Base-by-base conservation (phyloP, 2,113 vertebrate species). In the Atherinomorus stipes region DNA sequence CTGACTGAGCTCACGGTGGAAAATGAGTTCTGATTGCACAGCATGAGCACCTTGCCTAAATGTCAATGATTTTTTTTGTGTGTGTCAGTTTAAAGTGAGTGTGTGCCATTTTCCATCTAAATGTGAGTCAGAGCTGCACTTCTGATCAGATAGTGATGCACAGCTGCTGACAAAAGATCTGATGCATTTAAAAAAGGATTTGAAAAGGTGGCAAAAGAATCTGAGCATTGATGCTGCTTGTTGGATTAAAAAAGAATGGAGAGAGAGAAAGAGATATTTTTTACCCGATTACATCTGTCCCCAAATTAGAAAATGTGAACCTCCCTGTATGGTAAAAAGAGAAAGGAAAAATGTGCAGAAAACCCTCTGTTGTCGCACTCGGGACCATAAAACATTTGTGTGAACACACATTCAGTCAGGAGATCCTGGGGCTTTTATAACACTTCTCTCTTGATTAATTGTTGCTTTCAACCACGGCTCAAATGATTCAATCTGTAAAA, bases 11-110 rank as follows among this genome's bases (percentile, higher is more conserved):
- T 62, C 76, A 38, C 80, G 63, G 74, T 67, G 65, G 75, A 85
- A 90, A 89, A 86, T 73, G 80, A 83, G 57, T 49, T 63, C 79
- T 91, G 90, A 92, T 91, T 93, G 89, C 90, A 74, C 92, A 89
- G 90, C 74, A 7, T 71, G 92, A 87, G 74, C 81, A 67, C 64
- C 71, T 82, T 66, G 31, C 56, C 44, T 85, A 85, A 76, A 89
- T 86, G 85, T 85, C 82, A 84, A 52, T 7, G 10, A 34, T 34
- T 31, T 45, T 37, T 59, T 71, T 76, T 83, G 37, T 79, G 50
- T 83, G 74, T 81, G 82, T 71, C 64, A n/a, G n/a, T n/a, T n/a
- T n/a, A n/a, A n/a, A n/a, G n/a, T n/a, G n/a, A n/a, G n/a, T 71
- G 53, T 71, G 57, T 76, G 84, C 51, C 50, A 13, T 9, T 80